These are phyloP conservation scores for Diplodus puntazzo DNA, from an alignment of 2,797 vertebrate genomes.

Conservation along the genomic window DNA sequence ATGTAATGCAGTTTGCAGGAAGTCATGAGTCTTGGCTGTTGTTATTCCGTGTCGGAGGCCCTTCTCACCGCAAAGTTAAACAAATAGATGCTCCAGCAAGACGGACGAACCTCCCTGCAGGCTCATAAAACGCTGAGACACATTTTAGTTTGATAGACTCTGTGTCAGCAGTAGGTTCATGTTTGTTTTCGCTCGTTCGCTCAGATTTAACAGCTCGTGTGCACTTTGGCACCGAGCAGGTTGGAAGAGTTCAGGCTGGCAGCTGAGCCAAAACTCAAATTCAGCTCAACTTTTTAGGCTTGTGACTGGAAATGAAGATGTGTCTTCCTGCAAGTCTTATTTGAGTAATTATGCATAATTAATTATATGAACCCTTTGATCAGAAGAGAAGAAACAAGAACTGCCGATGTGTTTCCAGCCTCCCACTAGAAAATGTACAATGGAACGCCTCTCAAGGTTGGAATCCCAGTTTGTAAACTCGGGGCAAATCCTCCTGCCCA, in stretches of 20 bases:
- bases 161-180: conserved; percentile 55
- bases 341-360: background rate
- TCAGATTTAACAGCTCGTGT: conserved; percentile 26
- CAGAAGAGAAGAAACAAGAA: background rate
- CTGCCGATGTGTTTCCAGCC: no score
- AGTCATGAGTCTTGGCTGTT: conserved; percentile 57
- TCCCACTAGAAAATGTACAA: no score
- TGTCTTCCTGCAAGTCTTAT: background rate
- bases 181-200: conserved; percentile 34
- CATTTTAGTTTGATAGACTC: conserved; percentile 65
- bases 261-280: conserved; percentile 2
- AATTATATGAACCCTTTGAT: background rate
- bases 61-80: conserved; percentile 67
- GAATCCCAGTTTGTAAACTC: no score
- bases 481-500: no score
- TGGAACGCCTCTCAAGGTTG: no score
- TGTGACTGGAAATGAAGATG: background rate
- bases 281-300: background rate
- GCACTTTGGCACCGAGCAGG: conserved; percentile 10
- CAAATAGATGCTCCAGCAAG: conserved; percentile 63
- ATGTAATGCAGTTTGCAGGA: conserved; percentile 53
- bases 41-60: conserved; percentile 54
- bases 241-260: conserved; percentile 18
- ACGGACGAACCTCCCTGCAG: conserved; percentile 58
- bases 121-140: conserved; percentile 59